Evolutionary conservation across 2,113 vertebrate genomes (phyloP), one percentile per base, ranked within the genome.

Genomic region (Larimichthys polyactis): DNA sequence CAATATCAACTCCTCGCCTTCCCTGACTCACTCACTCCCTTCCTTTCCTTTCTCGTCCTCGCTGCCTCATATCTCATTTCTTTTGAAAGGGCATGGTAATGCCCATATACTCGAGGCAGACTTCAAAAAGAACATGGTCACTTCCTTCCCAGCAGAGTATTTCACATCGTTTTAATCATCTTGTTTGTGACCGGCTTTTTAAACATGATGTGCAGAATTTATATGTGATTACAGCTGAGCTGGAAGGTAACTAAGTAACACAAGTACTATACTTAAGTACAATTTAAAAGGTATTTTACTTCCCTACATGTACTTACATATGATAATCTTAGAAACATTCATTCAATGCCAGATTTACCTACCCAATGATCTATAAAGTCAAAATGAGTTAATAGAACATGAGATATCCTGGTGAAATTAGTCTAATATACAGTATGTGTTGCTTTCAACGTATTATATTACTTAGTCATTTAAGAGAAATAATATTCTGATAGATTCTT

Each of bases 61-160:
- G 3, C 66, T 58, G 71, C 51, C 58, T 74, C 65, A 24, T 85
- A 81, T 85, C 60, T 89, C 52, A 72, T 79, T 75, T 80, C 75
- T 89, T 64, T 74, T 5, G 24, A 82, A 82, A 78, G 58, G 66
- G 60, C 75, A 60, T 17, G 3, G 71, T 65, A 36, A 63, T 65
- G 62, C 58, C 49, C 55, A 9, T 52, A 72, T 57, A 82, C 58
- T 79, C 46, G 71, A 78, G 27, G 12, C 3, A 71, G 19, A 2
- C 29, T 88, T 81, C 59, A 71, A 24, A 55, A 54, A 20, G 6
- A 15, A 51, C 67, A 15, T 43, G 77, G 11, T 66, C 48, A 52
- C 59, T 44, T 81, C 29, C 24, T 43, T 64, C 32, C 44, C 57
- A 8, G 66, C 24, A 19, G 3, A 24, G 36, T 0, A 8, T 51